Evolutionary conservation across 2,888 invertebrate genomes (phyloP), one percentile per base, ranked within the genome.

Genomic region (Pristionchus fissidentatus): DNA sequence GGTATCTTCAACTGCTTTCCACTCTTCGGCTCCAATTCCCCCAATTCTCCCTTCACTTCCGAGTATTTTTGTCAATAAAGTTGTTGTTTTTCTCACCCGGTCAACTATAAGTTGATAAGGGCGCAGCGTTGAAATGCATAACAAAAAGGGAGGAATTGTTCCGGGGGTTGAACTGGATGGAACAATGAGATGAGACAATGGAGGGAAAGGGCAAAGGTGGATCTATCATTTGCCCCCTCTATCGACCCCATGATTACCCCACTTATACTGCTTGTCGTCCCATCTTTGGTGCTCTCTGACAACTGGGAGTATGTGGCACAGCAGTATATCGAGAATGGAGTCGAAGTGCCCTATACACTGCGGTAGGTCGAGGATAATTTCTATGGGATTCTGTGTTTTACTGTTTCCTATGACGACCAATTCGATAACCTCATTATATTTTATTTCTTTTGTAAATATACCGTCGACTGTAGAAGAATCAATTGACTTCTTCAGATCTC

Each of bases 321-420:
- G 8, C 46, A 55, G 29, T 83, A 73, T 41, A 70, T 83, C 29
- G 83, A 83, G 43, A 83, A 83, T 26, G 83, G 83, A 83, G 83
- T 83, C 15, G 83, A 83, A 41, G 83, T 83, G 19, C 83, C 83
- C 26, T 83, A 73, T 29, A 83, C 83, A 35, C n/a, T 35, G 49
- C 32, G 70, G 83, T 73, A 41, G 38, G 41, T 29, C 32, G n/a
- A 73, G 13, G 13, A 73, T 35, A 8, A 15, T 62, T 62, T 62
- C 26, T 62, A 19, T n/a, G n/a, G n/a, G 29, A 62, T n/a, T 62
- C n/a, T 15, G 10, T 10, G 13, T 62, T 62, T 8, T 62, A 29
- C 13, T 62, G 62, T 62, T 62, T 19, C n/a, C n/a, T n/a, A n/a
- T n/a, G n/a, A n/a, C n/a, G n/a, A n/a, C n/a, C n/a, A n/a, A n/a